These are phyloP conservation scores for Pristionchus mayeri DNA, from an alignment of 2,888 invertebrate genomes.

Conservation along the genomic window DNA sequence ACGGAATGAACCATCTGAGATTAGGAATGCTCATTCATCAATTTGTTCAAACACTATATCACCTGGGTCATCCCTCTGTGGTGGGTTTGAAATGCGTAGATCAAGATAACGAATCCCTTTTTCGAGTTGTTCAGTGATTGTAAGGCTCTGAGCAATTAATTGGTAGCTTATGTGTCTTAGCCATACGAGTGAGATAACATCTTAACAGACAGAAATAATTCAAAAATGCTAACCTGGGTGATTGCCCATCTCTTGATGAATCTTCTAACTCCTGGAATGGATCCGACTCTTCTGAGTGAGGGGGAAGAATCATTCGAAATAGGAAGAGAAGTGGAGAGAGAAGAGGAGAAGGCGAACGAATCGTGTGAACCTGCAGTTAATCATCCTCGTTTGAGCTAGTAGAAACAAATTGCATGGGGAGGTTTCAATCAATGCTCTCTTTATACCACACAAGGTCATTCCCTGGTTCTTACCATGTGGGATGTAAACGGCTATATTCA, in stretches of 20 bases:
- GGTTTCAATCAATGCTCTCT: neutral
- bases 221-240: constrained; percentile 54
- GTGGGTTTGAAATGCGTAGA: constrained; percentile 58
- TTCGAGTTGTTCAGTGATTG: constrained; percentile 56
- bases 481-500: neutral
- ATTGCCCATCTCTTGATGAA: constrained; percentile 62
- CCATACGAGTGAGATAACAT: neutral
- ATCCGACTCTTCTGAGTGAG: neutral
- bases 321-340: constrained; percentile 54
- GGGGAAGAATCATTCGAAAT: constrained; percentile 57
- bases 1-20: constrained; percentile 41
- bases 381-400: too few relatives aligned
- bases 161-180: neutral
- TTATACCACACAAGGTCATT: too few relatives aligned
- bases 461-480: neutral
- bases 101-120: constrained; percentile 64
- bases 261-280: constrained; percentile 37
- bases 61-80: constrained; percentile 28
- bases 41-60: too few relatives aligned
- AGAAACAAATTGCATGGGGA: neutral
- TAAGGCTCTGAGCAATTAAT: constrained; percentile 47
- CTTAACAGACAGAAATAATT: neutral
- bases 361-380: constrained; percentile 66
- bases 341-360: constrained; percentile 56
- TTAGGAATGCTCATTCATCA: neutral